These are phyloP conservation scores for Syngnathus typhle DNA, from an alignment of 2,113 vertebrate genomes.

Conservation along the genomic window DNA sequence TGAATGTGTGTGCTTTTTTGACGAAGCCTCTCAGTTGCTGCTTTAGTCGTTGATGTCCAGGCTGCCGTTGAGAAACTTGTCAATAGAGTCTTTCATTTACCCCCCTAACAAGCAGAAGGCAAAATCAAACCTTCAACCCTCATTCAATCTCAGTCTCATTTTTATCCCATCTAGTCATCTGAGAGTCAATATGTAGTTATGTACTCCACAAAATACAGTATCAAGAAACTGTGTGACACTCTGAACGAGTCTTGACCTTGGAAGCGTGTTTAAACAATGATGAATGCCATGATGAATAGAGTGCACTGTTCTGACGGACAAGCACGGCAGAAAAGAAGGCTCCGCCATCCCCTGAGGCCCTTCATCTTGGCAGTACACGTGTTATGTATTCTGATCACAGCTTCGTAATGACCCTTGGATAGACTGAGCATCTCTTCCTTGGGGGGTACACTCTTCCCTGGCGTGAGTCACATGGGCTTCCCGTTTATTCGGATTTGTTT, in stretches of 20 bases:
- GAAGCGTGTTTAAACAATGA: constrained; percentile 45
- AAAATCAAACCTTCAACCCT: constrained; percentile 43
- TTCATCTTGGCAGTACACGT: constrained; percentile 33
- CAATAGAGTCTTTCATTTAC: constrained; percentile 35
- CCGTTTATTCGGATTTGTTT: constrained; percentile 34
- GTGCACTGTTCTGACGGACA: constrained; percentile 30
- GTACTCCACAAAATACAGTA: constrained; percentile 27
- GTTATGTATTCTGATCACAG: constrained; percentile 56
- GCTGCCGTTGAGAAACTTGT: constrained; percentile 33
- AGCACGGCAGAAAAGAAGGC: constrained; percentile 7
- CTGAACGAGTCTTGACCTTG: constrained; percentile 32
- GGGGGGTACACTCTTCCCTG: constrained; percentile 6
- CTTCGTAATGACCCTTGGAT: constrained; percentile 54
- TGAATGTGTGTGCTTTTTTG: constrained; percentile 40
- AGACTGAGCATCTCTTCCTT: constrained; percentile 35
- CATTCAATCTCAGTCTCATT: constrained; percentile 8
- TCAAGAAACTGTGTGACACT: constrained; percentile 30
- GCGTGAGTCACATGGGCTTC: constrained; percentile 22
- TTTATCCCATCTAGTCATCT: constrained; percentile 5
- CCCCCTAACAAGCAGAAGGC: constrained; percentile 15
- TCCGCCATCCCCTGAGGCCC: constrained; percentile 33
- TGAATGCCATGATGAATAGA: constrained; percentile 39
- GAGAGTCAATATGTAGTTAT: constrained; percentile 57
- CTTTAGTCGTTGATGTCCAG: constrained; percentile 45
- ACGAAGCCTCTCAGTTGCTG: constrained; percentile 44